Evolutionary conservation across 2,797 vertebrate species (phyloP).

Genomic region (Bradypodion pumilum): DNA sequence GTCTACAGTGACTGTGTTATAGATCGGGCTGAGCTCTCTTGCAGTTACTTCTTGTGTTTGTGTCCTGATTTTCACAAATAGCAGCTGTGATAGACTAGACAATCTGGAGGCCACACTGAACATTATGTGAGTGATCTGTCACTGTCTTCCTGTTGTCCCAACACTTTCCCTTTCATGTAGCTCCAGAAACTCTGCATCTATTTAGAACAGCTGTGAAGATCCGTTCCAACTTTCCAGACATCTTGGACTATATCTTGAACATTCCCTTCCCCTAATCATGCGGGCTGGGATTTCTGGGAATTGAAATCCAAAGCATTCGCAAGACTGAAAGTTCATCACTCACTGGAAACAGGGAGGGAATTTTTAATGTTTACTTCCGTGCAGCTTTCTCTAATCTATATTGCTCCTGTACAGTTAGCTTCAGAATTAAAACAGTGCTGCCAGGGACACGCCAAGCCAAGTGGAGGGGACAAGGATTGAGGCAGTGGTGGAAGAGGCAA

Average conservation of each 20-base stretch:
- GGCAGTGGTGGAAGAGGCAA: no score
- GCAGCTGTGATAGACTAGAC: not conserved
- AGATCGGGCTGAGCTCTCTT: constrained; percentile 31
- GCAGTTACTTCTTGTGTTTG: constrained; percentile 36
- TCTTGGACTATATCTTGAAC: not conserved
- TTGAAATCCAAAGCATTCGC: not conserved
- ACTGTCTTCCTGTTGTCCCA: not conserved
- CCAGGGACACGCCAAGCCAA: no score
- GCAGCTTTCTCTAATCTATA: no score
- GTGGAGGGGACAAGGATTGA: no score
- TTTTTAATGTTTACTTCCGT: no score
- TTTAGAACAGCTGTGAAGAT: not conserved
- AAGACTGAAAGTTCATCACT: no score
- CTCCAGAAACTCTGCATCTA: not conserved
- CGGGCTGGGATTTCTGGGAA: not conserved
- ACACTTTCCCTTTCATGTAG: not conserved
- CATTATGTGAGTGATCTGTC: not conserved
- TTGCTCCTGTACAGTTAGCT: no score
- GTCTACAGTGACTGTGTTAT: constrained; percentile 27
- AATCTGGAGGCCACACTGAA: not conserved
- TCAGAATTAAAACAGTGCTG: not conserved
- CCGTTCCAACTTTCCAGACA: not conserved
- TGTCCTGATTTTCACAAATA: not conserved
- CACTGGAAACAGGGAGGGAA: no score
- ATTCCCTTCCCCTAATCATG: not conserved